A percentile compares a stretch with the other conserved stretches of the same genome.
These are phyloP conservation scores for Catharus fuscescens DNA, from an alignment of 2,113 vertebrate genomes.

Conservation along the genomic window DNA sequence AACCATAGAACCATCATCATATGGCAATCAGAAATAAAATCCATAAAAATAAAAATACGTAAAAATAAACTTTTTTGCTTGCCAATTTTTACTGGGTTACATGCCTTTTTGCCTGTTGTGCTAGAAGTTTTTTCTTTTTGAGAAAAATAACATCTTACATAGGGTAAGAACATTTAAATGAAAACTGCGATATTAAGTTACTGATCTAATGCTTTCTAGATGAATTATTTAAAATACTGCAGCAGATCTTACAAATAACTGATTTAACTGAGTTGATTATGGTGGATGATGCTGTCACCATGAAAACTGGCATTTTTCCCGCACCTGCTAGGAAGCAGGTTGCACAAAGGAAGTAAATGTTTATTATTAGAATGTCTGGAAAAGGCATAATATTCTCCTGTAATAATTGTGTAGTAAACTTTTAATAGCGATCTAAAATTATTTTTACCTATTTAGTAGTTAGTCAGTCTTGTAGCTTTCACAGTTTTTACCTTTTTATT, in stretches of 20 bases:
- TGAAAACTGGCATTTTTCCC: conserved; percentile 1
- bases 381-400: not conserved
- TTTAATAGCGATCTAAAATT: not conserved
- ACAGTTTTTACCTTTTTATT: not conserved
- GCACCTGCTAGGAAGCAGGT: conserved; percentile 21
- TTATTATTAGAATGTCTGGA: conserved; percentile 26
- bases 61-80: conserved; percentile 66
- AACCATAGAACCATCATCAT: conserved; percentile 38
- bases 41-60: not conserved
- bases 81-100: conserved; percentile 64
- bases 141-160: not conserved
- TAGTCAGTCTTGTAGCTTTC: not conserved
- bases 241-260: conserved; percentile 18
- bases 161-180: conserved; percentile 37
- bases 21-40: conserved; percentile 64
- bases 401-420: conserved; percentile 7
- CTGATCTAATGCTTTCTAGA: not conserved
- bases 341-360: not conserved
- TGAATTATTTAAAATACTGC: conserved; percentile 8
- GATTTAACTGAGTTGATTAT: conserved; percentile 3
- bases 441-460: not conserved
- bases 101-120: conserved; percentile 19
- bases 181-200: conserved; percentile 30
- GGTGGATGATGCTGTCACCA: not conserved
- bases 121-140: conserved; percentile 25